Percentiles rank a stretch among this genome's conserved stretches.
Conservation (phyloP, 2,888 invertebrate genomes). For the Nomada fucata region DNA sequence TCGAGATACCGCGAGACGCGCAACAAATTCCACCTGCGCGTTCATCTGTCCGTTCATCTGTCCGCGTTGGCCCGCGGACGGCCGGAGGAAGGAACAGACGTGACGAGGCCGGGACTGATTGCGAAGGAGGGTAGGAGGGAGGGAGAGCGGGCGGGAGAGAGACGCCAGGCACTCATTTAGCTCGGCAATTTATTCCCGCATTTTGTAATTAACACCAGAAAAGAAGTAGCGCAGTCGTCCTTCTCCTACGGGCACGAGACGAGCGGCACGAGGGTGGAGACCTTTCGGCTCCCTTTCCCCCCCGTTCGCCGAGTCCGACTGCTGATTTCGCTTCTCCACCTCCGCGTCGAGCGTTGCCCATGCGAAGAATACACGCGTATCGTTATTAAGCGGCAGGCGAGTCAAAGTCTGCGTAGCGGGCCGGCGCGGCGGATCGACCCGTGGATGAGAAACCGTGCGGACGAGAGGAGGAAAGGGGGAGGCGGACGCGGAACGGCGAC, state of each 20-base stretch:
- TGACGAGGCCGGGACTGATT: constrained; percentile 50
- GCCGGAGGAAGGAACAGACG: constrained; percentile 42
- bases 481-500: neutral
- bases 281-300: constrained; percentile 11
- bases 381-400: constrained; percentile 58
- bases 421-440: constrained; percentile 39
- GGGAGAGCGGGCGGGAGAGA: constrained; percentile 41
- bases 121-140: constrained; percentile 36
- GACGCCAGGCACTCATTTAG: constrained; percentile 74
- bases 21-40: constrained; percentile 66
- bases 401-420: constrained; percentile 35
- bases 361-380: constrained; percentile 56
- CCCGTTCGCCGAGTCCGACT: constrained; percentile 10
- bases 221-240: constrained; percentile 76
- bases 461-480: constrained; percentile 42
- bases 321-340: constrained; percentile 56
- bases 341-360: constrained; percentile 23
- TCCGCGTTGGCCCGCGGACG: constrained; percentile 39
- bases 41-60: constrained; percentile 71
- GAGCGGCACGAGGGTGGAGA: constrained; percentile 58
- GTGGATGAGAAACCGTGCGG: constrained; percentile 60
- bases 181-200: constrained; percentile 81
- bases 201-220: constrained; percentile 82
- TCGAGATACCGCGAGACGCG: constrained; percentile 38
- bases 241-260: constrained; percentile 61